Percentiles rank a stretch among this genome's conserved stretches.
These are phyloP conservation scores for Cryptocephalus moraei DNA, from an alignment of 2,888 invertebrate species.

Conservation along the genomic window DNA sequence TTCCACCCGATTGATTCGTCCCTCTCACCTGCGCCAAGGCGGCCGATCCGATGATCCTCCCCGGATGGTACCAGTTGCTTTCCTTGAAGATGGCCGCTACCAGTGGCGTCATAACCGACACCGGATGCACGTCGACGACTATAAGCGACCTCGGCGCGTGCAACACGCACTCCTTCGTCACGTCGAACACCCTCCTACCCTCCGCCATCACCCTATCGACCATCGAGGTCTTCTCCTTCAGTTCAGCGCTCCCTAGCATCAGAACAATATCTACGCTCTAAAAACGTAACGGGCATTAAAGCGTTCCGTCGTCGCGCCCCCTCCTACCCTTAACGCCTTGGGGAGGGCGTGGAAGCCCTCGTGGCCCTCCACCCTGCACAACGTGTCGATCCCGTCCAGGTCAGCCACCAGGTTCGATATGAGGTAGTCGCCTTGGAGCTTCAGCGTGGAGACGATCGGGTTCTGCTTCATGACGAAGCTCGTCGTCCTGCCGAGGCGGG, in stretches of 20 bases:
- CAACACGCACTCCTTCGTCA: slow-evolving; percentile 40
- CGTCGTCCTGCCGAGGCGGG: slow-evolving; percentile 41
- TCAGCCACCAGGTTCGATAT: slow-evolving; percentile 28
- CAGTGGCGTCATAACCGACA: slow-evolving; percentile 46
- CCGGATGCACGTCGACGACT: slow-evolving; percentile 43
- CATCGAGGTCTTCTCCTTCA: slow-evolving; percentile 14
- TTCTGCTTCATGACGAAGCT: slow-evolving; percentile 47
- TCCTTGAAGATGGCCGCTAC: slow-evolving; percentile 38
- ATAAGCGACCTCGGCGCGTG: slow-evolving; percentile 47
- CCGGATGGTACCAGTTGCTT: slow-evolving; percentile 35
- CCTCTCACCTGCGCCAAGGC: slow-evolving; percentile 26
- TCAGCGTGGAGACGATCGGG: slow-evolving; percentile 32
- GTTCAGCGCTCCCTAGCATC: slow-evolving; percentile 17
- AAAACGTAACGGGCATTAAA: slow-evolving; percentile 1
- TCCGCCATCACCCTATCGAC: slow-evolving; percentile 25
- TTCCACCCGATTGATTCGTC: not conserved
- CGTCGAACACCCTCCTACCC: slow-evolving; percentile 24
- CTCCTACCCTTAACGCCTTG: slow-evolving; percentile 26
- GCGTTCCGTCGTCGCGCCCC: not conserved
- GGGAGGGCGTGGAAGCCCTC: slow-evolving; percentile 18
- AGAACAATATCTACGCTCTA: slow-evolving; percentile 33
- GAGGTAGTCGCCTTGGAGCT: slow-evolving; percentile 25
- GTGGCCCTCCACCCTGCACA: slow-evolving; percentile 23
- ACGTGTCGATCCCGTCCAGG: slow-evolving; percentile 31
- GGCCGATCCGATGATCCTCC: slow-evolving; percentile 31